Evolutionary conservation across 2,888 invertebrate species (phyloP), one percentile per base, ranked within the genome.

Genomic region (Blastobasis adustella): DNA sequence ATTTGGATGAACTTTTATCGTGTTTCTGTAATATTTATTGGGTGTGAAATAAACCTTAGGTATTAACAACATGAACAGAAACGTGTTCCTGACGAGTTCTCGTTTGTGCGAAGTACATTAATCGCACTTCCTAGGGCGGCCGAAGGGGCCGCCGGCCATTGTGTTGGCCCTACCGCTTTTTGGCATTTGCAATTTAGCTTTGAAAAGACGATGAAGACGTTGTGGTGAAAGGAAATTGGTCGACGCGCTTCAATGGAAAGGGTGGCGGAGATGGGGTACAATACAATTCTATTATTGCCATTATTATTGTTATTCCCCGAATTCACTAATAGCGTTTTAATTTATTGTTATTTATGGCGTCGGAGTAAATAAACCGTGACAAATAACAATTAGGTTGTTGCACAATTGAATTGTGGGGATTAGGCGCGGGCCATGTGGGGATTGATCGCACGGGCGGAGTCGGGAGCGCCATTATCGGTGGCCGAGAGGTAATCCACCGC

Each of bases 401-500:
- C 23, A 23, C 23, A 23, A 23, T 23, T 10, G 6, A 47, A 47
- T 8, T 8, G n/a, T 46, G 37, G 8, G 57, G 59, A 57, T 62
- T 60, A 55, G 60, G 53, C 59, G 54, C 59, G 62, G 58, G 58
- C 5, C 61, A 60, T 60, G 63, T 63, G 69, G 23, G 23, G 74
- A 76, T 75, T 71, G 67, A 63, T 66, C 66, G 73, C 75, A 70
- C 44, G 50, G 56, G 53, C 60, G 55, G 47, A 42, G 45, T 47
- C 49, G 54, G 49, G 53, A 49, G 52, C 55, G 63, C 61, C 69
- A 73, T 73, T 76, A 71, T 59, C 66, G 62, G 23, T 59, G 65
- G 62, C 61, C 61, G 67, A 58, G 52, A 64, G 60, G 60, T 72
- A 75, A 79, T 79, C 76, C 73, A 53, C 65, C 69, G 62, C 23